A percentile compares a stretch with the other conserved stretches of the same genome.
Evolutionary conservation across 2,113 vertebrate species (phyloP).

Genomic region (Microtus richardsoni): DNA sequence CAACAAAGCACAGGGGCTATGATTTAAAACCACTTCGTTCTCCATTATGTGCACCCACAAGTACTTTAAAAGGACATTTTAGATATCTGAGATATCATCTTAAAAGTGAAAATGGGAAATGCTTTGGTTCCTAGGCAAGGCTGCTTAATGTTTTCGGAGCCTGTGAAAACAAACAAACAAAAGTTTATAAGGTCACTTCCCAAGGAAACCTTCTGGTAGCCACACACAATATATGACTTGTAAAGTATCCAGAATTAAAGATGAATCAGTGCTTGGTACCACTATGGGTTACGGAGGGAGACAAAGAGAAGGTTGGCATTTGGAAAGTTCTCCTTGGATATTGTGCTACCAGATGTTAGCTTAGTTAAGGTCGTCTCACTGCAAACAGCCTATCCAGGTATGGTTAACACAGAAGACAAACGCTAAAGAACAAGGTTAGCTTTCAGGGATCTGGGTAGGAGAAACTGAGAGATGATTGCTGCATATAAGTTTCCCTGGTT

Average conservation of each 20-base stretch:
- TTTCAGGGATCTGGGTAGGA: neutral
- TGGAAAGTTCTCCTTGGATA: neutral
- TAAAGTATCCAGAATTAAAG: slow-evolving; percentile 9
- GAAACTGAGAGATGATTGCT: neutral
- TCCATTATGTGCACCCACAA: slow-evolving; percentile 44
- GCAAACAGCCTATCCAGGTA: neutral
- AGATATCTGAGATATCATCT: slow-evolving; percentile 2
- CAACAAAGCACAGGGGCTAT: neutral
- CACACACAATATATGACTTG: neutral
- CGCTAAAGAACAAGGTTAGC: neutral
- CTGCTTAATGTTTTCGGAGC: slow-evolving; percentile 33
- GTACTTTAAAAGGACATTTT: slow-evolving; percentile 26
- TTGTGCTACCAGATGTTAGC: neutral
- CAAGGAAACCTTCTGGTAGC: slow-evolving; percentile 48
- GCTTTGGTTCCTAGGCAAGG: slow-evolving; percentile 26
- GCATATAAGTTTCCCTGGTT: neutral
- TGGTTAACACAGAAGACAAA: neutral
- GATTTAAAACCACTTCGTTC: slow-evolving; percentile 47
- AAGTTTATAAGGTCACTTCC: neutral
- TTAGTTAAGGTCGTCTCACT: slow-evolving; percentile 32
- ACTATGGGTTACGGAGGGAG: neutral
- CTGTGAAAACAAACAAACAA: neutral
- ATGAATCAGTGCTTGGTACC: neutral
- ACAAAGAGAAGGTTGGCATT: slow-evolving; percentile 17
- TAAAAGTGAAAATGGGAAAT: slow-evolving; percentile 46